Evolutionary conservation across 2,888 invertebrate species (phyloP).

Genomic region (Notodonta dromedarius): DNA sequence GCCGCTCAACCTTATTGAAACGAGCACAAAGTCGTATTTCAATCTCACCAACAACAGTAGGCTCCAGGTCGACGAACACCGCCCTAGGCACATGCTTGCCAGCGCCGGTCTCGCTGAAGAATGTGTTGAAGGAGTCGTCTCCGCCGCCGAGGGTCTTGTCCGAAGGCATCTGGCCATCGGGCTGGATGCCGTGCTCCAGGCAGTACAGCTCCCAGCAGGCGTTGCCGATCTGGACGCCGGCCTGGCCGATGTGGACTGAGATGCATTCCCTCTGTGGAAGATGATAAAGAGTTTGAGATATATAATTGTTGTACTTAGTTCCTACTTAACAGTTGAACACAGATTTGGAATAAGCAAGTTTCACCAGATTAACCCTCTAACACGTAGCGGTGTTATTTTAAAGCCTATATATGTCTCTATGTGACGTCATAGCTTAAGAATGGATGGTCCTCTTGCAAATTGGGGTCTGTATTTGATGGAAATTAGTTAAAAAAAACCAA

Average conservation of each 20-base stretch:
- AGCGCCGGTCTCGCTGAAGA: constrained; percentile 90
- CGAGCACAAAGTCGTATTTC: too few species aligned
- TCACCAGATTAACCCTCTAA: too few species aligned
- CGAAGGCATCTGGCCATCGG: constrained; percentile 94
- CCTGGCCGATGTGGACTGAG: constrained; percentile 94
- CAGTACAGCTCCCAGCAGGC: constrained; percentile 95
- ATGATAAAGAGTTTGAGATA: neutral
- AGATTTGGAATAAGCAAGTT: too few species aligned
- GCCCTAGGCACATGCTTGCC: constrained; percentile 95
- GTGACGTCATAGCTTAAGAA: too few species aligned
- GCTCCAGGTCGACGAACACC: constrained; percentile 96
- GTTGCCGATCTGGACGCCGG: constrained; percentile 94
- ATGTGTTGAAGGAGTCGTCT: constrained; percentile 91
- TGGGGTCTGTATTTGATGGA: too few species aligned
- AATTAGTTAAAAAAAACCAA: too few species aligned
- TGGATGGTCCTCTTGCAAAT: too few species aligned
- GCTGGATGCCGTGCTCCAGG: constrained; percentile 93
- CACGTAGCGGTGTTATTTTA: too few species aligned
- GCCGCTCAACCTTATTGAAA: too few species aligned
- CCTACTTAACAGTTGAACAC: too few species aligned
- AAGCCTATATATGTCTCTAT: too few species aligned
- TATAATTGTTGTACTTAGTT: too few species aligned
- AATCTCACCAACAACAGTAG: constrained; percentile 93
- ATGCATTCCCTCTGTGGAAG: constrained; percentile 91
- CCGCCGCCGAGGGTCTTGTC: constrained; percentile 90